Conservation (phyloP, 2,888 invertebrate species). For the Sarcophaga rosellei region DNA sequence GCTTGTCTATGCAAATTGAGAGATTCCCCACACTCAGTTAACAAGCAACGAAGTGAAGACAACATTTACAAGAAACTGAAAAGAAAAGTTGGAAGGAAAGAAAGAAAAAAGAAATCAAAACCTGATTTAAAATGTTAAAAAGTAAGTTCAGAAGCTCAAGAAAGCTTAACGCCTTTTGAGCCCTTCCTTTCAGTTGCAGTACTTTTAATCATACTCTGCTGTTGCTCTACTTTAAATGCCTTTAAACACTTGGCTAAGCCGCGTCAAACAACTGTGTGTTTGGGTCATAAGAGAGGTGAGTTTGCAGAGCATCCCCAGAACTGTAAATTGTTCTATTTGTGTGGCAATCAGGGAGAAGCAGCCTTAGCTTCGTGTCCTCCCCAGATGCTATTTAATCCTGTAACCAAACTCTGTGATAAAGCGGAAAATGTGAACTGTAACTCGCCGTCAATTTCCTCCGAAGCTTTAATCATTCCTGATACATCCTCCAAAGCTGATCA, state of each 20-base stretch:
- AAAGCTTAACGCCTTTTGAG: neutral
- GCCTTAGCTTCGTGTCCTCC: conserved; percentile 77
- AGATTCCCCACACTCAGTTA: neutral
- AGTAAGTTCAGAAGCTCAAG: neutral
- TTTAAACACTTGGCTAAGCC: neutral
- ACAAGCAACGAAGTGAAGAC: neutral
- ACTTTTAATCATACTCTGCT: neutral
- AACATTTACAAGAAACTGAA: neutral
- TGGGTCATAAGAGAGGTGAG: conserved; percentile 74
- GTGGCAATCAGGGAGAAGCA: conserved; percentile 74
- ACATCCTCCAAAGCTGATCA: conserved; percentile 38
- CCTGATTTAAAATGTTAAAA: neutral
- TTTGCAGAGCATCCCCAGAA: conserved; percentile 76
- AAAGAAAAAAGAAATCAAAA: neutral
- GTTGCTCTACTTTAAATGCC: neutral
- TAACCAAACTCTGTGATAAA: conserved; percentile 77
- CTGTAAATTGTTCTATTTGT: conserved; percentile 77
- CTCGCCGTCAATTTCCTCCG: too few species aligned
- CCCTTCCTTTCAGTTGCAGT: neutral
- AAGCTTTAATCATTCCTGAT: too few species aligned
- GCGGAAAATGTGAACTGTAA: conserved; percentile 74
- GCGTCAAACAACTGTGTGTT: conserved; percentile 68
- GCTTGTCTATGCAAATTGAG: too few species aligned
- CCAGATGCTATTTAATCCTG: conserved; percentile 78
- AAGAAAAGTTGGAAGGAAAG: neutral